A percentile compares a stretch with the other conserved stretches of the same genome.
Evolutionary conservation across 2,113 vertebrate genomes (phyloP).

Genomic region (Pimephales promelas): DNA sequence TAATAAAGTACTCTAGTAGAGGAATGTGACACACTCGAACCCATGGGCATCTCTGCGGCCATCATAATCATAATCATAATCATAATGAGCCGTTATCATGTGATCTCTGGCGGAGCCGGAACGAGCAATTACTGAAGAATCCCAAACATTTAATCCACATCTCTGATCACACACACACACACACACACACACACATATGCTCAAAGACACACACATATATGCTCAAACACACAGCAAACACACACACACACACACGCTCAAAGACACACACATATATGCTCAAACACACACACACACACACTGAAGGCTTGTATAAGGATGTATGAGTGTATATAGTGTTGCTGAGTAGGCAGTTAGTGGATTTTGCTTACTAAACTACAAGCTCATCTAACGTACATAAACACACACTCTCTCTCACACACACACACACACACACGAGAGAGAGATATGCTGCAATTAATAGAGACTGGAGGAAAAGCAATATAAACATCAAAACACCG

Average conservation of each 20-base stretch:
- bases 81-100: not conserved
- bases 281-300: no score
- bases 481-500: not conserved
- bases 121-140: constrained; percentile 64
- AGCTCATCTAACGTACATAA: not conserved
- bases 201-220: not conserved
- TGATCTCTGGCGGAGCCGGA: constrained; percentile 17
- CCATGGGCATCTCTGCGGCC: not conserved
- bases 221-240: not conserved
- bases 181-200: not conserved
- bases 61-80: not conserved
- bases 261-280: no score
- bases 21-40: not conserved
- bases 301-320: not conserved
- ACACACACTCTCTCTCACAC: not conserved
- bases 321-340: not conserved
- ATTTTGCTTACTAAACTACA: constrained; percentile 20
- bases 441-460: not conserved
- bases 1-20: not conserved
- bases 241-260: not conserved
- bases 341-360: constrained; percentile 7
- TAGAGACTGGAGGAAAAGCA: not conserved
- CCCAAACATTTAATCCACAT: constrained; percentile 43
- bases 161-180: not conserved
- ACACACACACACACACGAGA: not conserved